Conservation (phyloP, 2,113 vertebrate genomes). For the Alaudala cheleensis region DNA sequence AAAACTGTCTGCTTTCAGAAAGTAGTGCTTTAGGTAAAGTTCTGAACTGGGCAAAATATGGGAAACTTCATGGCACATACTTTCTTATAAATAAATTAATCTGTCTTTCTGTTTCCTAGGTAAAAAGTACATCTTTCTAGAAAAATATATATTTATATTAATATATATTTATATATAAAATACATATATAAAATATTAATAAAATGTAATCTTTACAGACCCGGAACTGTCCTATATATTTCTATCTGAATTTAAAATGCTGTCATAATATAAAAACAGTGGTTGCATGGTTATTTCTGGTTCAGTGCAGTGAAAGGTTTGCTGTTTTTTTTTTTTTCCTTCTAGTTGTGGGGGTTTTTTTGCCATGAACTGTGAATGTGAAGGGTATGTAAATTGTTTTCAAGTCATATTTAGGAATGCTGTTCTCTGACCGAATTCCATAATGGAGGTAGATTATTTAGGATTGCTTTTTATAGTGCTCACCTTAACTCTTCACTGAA, state of each 20-base stretch:
- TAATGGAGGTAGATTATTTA: not conserved
- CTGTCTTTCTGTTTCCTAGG: not conserved
- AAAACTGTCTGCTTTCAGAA: not conserved
- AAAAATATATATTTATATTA: too few relatives aligned
- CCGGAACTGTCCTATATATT: fast-evolving
- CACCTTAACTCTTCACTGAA: not conserved
- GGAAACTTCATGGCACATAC: fast-evolving
- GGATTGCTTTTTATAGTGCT: not conserved
- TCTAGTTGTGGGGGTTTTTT: not conserved
- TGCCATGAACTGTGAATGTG: not conserved
- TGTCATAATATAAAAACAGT: not conserved
- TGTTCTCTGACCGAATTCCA: not conserved
- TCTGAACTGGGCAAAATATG: not conserved
- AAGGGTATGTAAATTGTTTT: not conserved
- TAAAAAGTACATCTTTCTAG: not conserved
- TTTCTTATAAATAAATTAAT: not conserved
- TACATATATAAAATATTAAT: not conserved
- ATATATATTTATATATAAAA: too few relatives aligned
- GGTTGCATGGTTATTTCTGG: not conserved
- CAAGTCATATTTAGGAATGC: not conserved
- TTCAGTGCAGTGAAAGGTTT: not conserved
- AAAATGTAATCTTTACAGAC: not conserved
- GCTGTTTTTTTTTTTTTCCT: fast-evolving
- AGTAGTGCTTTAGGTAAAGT: not conserved
- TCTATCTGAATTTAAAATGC: not conserved